These are phyloP conservation scores for Maconellicoccus hirsutus DNA, from an alignment of 1,140 invertebrate species.

Conservation along the genomic window DNA sequence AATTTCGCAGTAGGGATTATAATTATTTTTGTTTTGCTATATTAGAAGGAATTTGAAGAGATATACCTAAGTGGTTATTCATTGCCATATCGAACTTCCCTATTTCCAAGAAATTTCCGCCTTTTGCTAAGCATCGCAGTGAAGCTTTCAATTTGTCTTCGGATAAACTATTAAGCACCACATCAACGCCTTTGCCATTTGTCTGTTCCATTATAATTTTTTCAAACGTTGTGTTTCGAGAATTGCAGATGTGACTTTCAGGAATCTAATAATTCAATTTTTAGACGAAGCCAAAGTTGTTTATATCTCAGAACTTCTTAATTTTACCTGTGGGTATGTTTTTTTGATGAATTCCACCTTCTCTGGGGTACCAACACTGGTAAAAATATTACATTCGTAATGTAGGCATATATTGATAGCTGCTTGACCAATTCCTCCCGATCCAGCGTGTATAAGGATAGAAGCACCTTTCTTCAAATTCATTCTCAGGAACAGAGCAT, in stretches of 20 bases:
- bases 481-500: constrained; percentile 51
- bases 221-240: constrained; percentile 57
- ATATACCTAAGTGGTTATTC: neutral
- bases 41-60: no score
- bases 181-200: constrained; percentile 54
- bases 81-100: constrained; percentile 48
- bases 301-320: no score
- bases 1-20: no score
- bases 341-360: constrained; percentile 55
- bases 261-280: constrained; percentile 34
- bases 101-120: constrained; percentile 58
- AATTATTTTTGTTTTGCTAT: no score
- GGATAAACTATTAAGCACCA: constrained; percentile 64
- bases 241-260: constrained; percentile 59
- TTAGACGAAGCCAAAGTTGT: no score
- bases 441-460: constrained; percentile 60
- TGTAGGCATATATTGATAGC: constrained; percentile 56
- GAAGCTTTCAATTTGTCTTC: constrained; percentile 56
- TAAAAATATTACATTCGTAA: constrained; percentile 53
- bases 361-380: constrained; percentile 55
- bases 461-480: constrained; percentile 47
- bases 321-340: constrained; percentile 46
- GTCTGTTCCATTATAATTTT: constrained; percentile 48
- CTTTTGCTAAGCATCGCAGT: constrained; percentile 46
- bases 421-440: constrained; percentile 68